phyloP scores from a whole-genome alignment of 2,797 vertebrate genomes.

The Orestias chungarensis region DNA sequence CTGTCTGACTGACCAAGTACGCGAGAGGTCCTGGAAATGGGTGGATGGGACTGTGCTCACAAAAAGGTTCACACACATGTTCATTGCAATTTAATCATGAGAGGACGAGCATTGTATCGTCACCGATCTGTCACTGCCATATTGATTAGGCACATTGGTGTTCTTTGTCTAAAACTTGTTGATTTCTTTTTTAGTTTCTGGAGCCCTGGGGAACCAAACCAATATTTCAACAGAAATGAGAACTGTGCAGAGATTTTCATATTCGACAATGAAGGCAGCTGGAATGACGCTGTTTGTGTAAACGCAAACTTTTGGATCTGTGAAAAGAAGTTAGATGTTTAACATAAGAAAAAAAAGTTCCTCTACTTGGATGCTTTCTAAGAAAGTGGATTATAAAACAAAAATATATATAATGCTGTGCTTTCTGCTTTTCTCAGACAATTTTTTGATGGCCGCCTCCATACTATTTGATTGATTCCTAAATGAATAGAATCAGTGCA shows the following conservation, averaged over 20 bases:
- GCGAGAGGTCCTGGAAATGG: constrained; percentile 30
- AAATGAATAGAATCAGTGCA: not conserved
- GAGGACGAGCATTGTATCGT: not conserved
- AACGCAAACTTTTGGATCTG: constrained; percentile 26
- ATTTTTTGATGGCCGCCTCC: not conserved
- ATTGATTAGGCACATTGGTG: not conserved
- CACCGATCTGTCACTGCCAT: not conserved
- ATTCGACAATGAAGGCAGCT: not conserved
- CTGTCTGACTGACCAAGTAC: constrained; percentile 27
- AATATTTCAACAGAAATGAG: constrained; percentile 1
- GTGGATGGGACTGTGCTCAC: constrained; percentile 39
- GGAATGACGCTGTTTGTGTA: constrained; percentile 26
- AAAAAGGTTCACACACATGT: constrained; percentile 25
- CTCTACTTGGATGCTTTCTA: not conserved
- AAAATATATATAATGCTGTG: not conserved
- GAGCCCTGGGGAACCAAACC: constrained; percentile 5
- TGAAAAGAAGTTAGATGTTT: constrained; percentile 15
- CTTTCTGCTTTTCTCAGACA: not conserved
- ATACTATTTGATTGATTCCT: not conserved
- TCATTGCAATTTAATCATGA: not conserved
- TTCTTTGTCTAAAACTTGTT: not conserved
- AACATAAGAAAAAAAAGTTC: not conserved
- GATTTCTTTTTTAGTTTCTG: constrained; percentile 37
- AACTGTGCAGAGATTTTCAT: constrained; percentile 7
- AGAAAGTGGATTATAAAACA: not conserved